These are phyloP conservation scores for Gobio occitaniae DNA, from an alignment of 2,797 vertebrate species.

Conservation along the genomic window DNA sequence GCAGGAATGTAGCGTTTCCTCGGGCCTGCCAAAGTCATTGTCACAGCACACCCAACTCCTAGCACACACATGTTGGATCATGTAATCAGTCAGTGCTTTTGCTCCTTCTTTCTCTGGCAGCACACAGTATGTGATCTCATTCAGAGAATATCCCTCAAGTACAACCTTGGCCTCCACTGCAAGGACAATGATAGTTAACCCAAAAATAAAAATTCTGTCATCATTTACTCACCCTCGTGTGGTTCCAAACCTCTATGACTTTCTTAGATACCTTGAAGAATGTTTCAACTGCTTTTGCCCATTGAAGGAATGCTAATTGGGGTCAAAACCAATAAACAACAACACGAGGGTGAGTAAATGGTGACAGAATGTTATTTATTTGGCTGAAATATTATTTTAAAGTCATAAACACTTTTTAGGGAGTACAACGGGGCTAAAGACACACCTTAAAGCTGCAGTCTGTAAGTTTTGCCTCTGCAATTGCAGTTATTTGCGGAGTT, in stretches of 20 bases:
- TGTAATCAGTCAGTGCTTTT: constrained; percentile 46
- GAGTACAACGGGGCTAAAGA: too few relatives aligned
- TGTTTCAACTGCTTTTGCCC: not conserved
- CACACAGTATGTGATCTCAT: constrained; percentile 46
- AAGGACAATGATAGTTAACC: not conserved
- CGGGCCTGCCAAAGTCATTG: constrained; percentile 57
- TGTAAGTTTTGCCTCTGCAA: too few relatives aligned
- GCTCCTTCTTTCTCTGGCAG: constrained; percentile 34
- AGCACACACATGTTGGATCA: constrained; percentile 60
- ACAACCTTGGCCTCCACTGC: constrained; percentile 21
- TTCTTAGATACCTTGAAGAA: not conserved
- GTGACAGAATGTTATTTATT: not conserved
- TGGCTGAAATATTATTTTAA: not conserved
- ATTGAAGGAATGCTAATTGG: not conserved
- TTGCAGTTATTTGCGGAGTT: too few relatives aligned
- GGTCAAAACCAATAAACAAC: not conserved
- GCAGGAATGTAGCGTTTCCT: constrained; percentile 56
- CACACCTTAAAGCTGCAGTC: too few relatives aligned
- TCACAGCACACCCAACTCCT: constrained; percentile 57
- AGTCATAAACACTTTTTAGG: not conserved
- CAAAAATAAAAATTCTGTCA: constrained; percentile 9
- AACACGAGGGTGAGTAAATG: not conserved
- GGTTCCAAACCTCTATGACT: not conserved
- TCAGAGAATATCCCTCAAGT: constrained; percentile 46
- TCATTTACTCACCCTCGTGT: not conserved